Percentiles rank a stretch among this genome's conserved stretches.
Evolutionary conservation across 2,113 vertebrate species (phyloP).

Genomic region (Myotis yumanensis): DNA sequence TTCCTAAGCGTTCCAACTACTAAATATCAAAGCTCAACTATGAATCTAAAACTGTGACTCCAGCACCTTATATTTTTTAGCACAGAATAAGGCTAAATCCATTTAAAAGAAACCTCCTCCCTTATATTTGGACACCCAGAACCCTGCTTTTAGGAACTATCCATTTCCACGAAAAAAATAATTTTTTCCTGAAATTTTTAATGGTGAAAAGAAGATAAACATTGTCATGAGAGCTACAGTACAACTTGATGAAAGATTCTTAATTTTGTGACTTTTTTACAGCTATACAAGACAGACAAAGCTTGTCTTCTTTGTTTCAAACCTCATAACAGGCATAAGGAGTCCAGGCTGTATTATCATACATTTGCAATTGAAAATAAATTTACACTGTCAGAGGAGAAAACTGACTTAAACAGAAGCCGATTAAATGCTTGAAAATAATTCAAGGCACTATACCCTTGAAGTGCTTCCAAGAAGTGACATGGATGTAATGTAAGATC

Average conservation of each 20-base stretch:
- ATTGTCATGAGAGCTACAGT: neutral
- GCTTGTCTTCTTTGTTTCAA: conserved; percentile 31
- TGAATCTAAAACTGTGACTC: neutral
- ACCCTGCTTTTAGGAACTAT: neutral
- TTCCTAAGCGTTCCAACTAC: neutral
- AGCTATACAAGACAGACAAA: conserved; percentile 1
- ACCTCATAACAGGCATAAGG: neutral
- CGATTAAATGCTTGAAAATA: conserved; percentile 65
- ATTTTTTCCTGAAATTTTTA: neutral
- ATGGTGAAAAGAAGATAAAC: neutral
- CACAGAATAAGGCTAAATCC: neutral
- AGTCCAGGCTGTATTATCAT: conserved; percentile 23
- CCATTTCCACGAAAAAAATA: neutral
- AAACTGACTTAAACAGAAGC: conserved; percentile 63
- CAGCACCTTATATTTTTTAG: neutral
- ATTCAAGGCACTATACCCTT: conserved; percentile 41
- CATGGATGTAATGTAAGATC: conserved; percentile 59
- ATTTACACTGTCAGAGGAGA: conserved; percentile 37
- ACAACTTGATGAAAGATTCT: neutral
- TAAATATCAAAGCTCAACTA: neutral
- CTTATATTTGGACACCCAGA: neutral
- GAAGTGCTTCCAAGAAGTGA: conserved; percentile 65
- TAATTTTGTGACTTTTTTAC: neutral
- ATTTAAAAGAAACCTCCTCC: neutral
- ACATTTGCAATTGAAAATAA: conserved; percentile 52